Conservation (phyloP, 2,797 vertebrate species). For the Phoebastria nigripes region DNA sequence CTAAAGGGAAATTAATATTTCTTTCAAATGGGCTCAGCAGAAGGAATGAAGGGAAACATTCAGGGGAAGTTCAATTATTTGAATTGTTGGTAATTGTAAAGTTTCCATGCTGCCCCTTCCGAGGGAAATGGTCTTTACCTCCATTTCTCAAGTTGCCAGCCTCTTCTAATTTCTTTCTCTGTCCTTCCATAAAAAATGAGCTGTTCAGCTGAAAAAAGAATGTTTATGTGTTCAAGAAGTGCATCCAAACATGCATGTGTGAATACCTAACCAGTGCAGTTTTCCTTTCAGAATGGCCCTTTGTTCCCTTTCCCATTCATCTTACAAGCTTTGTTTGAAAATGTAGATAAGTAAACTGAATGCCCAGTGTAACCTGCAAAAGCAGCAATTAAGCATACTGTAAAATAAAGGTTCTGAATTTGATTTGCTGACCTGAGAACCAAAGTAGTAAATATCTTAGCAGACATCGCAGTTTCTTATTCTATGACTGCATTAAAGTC, state of each 20-base stretch:
- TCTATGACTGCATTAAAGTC: background rate
- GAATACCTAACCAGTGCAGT: background rate
- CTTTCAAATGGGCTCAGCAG: background rate
- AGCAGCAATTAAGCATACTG: background rate
- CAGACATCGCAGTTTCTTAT: background rate
- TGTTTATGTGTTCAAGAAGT: background rate
- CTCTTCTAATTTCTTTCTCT: background rate
- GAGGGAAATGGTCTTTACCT: background rate
- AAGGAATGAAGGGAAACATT: background rate
- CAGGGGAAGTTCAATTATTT: background rate
- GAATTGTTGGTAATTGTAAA: background rate
- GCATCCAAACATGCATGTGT: background rate
- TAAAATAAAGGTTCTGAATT: background rate
- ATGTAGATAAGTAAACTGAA: background rate
- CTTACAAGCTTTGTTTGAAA: background rate
- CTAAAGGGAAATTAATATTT: background rate
- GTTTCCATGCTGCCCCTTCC: background rate
- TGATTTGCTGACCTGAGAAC: background rate
- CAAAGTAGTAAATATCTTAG: background rate
- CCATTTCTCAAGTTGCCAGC: background rate
- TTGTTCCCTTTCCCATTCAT: background rate
- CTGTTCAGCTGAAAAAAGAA: background rate
- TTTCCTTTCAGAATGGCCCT: background rate
- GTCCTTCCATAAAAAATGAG: background rate
- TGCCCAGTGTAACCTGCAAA: background rate